Base-by-base conservation (phyloP, 2,113 vertebrate genomes). In the Catharus bicknelli region DNA sequence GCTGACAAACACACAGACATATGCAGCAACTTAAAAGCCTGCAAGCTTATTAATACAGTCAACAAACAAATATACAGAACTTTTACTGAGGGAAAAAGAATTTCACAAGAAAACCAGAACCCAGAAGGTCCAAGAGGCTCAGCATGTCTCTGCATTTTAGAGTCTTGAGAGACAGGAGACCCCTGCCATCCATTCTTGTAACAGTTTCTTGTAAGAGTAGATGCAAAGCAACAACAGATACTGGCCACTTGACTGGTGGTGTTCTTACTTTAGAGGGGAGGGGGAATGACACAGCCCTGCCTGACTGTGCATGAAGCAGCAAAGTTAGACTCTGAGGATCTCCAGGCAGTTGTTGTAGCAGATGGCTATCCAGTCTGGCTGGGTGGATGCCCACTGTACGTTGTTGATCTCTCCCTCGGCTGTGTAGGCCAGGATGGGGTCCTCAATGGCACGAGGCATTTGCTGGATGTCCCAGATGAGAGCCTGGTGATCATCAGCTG, bases 311-410 rank as follows among this genome's bases (percentile, higher is more conserved):
- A 70, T 2, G 54, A 72, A 26, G 92, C 96, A 90, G 93, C 34
- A 36, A 40, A 34, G 96, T 98, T 97, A 99, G 94, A 99, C 99
- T 76, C 99, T 97, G 96, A 99, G 98, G 95, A 99, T 99, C 97
- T 99, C 99, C 97, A 99, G 98, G 97, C 99, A 99, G 98, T 99
- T 99, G 98, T 99, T 99, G 97, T 99, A 99, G 98, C 99, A 99
- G 98, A 99, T 99, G 95, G 99, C 99, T 81, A 99, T 99, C 99
- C 99, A 99, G 98, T 99, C 99, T 8, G 99, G 99, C 97, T 99
- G 99, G 43, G 99, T 99, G 21, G 99, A 99, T 14, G 99, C 99
- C 99, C 99, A 99, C 98, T 99, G 99, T 95, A 99, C 99, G 66
- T 99, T 99, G 98, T 99, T 99, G 97, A 99, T 99, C 97, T 99